Base-by-base conservation (phyloP, 2,797 vertebrate genomes). In the Pipistrellus pipistrellus region DNA sequence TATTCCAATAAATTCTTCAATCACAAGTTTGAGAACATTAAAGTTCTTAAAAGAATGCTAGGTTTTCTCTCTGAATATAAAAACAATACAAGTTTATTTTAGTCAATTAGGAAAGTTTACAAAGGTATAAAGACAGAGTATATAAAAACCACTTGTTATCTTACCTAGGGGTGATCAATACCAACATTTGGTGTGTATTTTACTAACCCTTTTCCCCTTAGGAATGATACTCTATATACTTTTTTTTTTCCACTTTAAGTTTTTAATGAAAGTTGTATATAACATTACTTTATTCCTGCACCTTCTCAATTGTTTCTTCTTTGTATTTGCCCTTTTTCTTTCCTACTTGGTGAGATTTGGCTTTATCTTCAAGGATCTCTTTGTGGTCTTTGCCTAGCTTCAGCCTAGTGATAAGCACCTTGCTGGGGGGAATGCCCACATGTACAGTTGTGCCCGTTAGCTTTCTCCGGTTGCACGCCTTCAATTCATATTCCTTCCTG, bases 141-240 rank as follows among this genome's bases (percentile, higher is more conserved):
- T 90, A 57, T 84, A 83, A 93, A 75, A 95, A 35, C 73, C 32
- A 85, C 44, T 41, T 71, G 15, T 23, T 57, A 53, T n/a, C 7
- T 48, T 59, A 75, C 4, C 4, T 66, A 82, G 32, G 10, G 2
- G 3, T 68, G 17, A 64, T 41, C 82, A 82, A 71, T 76, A 81
- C 6, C 15, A 72, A 38, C 1, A 64, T 18, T 66, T 53, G 23
- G 3, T 62, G 1, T 23, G 0, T 10, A 73, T 15, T 59, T 90
- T 55, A 72, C 38, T 62, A 57, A 90, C 38, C 0, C 44, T 78
- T 87, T 48, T 13, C 53, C 23, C 8, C 4, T 84, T 76, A 46
- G 30, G 27, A 82, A 66, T 80, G 23, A 53, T 77, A 35, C 2
- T 25, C 15, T 4, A 46, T 64, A 62, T 25, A 80, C 6, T 66